phyloP scores from a whole-genome alignment of 2,797 vertebrate genomes.

The Caiman crocodilus region DNA sequence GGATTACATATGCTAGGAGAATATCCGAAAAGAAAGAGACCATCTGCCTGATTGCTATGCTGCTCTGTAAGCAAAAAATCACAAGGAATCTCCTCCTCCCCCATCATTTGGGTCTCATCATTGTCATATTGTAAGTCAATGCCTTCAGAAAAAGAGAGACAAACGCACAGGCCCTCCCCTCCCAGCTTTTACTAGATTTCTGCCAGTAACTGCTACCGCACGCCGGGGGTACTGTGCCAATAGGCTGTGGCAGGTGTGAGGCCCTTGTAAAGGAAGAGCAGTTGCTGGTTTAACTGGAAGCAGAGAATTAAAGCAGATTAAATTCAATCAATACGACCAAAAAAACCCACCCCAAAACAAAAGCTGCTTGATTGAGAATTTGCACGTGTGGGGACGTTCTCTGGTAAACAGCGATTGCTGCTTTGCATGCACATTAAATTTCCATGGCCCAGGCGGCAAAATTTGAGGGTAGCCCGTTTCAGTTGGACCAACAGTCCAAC shows the following conservation, averaged over 20 bases:
- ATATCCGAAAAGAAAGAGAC: conserved; percentile 56
- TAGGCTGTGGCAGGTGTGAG: conserved; percentile 75
- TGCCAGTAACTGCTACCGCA: not conserved
- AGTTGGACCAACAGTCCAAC: not conserved
- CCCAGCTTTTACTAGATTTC: conserved; percentile 43
- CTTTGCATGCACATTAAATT: not conserved
- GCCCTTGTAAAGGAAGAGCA: conserved; percentile 65
- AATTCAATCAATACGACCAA: conserved; percentile 61
- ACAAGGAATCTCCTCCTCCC: conserved; percentile 42
- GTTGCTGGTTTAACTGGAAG: conserved; percentile 67
- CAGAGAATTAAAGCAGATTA: conserved; percentile 57
- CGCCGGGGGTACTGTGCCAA: conserved; percentile 69
- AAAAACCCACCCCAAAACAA: conserved; percentile 67
- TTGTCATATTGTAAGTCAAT: conserved; percentile 56
- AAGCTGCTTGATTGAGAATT: conserved; percentile 74
- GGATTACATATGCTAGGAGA: conserved; percentile 60
- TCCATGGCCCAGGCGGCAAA: not conserved
- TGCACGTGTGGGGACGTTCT: conserved; percentile 52
- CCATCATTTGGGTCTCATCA: conserved; percentile 62
- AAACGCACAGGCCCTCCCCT: conserved; percentile 12
- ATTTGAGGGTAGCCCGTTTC: not conserved
- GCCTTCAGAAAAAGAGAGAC: not conserved
- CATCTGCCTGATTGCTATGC: conserved; percentile 70
- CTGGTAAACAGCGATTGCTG: conserved; percentile 21
- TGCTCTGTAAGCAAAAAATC: conserved; percentile 65